These are phyloP conservation scores for Orchesella cincta DNA, from an alignment of 1,140 invertebrate species.

Conservation along the genomic window DNA sequence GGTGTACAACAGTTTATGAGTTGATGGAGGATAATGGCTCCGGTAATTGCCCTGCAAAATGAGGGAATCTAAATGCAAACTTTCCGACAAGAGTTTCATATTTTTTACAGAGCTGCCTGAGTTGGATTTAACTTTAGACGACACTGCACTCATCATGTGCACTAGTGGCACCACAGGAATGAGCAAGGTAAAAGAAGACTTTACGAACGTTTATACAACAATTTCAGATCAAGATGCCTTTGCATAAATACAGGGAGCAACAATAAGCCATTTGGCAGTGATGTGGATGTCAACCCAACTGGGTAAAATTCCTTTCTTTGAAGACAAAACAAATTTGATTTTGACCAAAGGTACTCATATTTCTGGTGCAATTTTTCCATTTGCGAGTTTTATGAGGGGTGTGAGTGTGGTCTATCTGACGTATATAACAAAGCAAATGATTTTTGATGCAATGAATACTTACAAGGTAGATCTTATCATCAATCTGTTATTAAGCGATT, in stretches of 20 bases:
- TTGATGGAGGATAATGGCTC: slow-evolving; percentile 39
- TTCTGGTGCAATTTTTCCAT: not conserved
- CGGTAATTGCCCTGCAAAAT: too few relatives aligned
- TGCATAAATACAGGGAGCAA: too few relatives aligned
- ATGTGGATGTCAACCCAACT: not conserved
- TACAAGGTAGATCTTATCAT: slow-evolving; percentile 13
- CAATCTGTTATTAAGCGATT: too few relatives aligned
- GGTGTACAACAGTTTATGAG: slow-evolving; percentile 34
- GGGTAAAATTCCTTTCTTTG: not conserved
- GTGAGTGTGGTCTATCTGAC: not conserved
- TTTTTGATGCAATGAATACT: not conserved
- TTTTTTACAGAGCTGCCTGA: slow-evolving; percentile 32
- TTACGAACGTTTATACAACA: too few relatives aligned
- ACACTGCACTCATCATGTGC: slow-evolving; percentile 36
- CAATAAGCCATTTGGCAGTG: slow-evolving; percentile 28
- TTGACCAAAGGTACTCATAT: slow-evolving; percentile 25
- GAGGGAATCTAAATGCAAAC: not conserved
- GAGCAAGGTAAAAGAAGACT: too few relatives aligned
- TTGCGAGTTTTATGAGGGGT: not conserved
- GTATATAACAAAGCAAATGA: not conserved
- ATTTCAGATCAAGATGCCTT: too few relatives aligned
- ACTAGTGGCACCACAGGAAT: slow-evolving; percentile 46
- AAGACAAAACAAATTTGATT: slow-evolving; percentile 18
- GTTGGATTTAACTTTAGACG: slow-evolving; percentile 8
- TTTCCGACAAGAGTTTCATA: not conserved